Conservation (phyloP, 2,888 invertebrate species). For the Parapristionchus giblindavisi region DNA sequence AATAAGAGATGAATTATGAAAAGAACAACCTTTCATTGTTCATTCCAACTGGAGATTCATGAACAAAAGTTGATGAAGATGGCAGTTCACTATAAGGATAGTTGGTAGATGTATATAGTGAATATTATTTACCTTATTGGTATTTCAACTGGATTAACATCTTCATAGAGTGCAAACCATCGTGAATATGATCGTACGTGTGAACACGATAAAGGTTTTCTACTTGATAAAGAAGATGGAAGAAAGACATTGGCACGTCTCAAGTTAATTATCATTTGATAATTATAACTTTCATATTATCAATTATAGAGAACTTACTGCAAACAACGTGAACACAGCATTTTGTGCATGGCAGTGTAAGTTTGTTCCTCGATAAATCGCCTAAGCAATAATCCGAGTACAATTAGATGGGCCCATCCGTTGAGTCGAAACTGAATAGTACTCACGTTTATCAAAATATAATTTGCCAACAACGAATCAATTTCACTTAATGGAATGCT, state of each 20-base stretch:
- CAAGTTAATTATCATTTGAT: background rate
- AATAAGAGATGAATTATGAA: too few species aligned
- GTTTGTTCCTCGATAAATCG: background rate
- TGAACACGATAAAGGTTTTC: slow-evolving; percentile 14
- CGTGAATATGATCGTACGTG: slow-evolving; percentile 16
- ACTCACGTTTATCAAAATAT: too few species aligned
- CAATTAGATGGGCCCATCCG: slow-evolving; percentile 15
- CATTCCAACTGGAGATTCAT: slow-evolving; percentile 9
- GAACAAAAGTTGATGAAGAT: background rate
- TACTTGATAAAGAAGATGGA: background rate
- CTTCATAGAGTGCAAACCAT: slow-evolving; percentile 31
- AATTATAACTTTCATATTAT: background rate
- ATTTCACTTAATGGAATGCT: too few species aligned
- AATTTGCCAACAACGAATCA: too few species aligned
- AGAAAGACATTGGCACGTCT: background rate
- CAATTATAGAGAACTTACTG: slow-evolving; percentile 4
- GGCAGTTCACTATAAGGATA: slow-evolving; percentile 14
- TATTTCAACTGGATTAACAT: slow-evolving; percentile 11
- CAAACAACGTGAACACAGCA: slow-evolving; percentile 19
- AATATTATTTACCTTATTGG: slow-evolving; percentile 10
- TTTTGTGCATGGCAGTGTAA: slow-evolving; percentile 25
- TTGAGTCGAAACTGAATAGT: slow-evolving; percentile 6
- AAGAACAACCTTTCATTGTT: background rate
- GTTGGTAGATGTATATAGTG: background rate
- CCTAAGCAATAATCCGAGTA: background rate